Base-by-base conservation (phyloP, 1,140 invertebrate genomes). In the Nylanderia fulva region DNA sequence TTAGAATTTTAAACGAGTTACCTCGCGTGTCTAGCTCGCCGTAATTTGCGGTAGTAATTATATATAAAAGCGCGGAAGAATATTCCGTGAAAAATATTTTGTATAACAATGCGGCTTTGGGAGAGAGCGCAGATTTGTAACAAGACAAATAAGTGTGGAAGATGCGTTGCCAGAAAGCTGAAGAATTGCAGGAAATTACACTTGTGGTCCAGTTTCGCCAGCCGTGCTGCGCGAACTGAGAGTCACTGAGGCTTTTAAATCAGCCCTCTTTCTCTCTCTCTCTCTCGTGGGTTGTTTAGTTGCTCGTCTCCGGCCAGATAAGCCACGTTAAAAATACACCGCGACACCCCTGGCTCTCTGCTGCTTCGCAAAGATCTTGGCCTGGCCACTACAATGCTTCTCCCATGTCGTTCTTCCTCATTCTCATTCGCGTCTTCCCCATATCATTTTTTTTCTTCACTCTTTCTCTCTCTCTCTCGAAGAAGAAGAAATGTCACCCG, bases 311-410 rank as follows among this genome's bases (percentile, higher is more conserved):
- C 21, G 58, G 45, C 9, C 84, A 85, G 84, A 87, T 86, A 85
- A 85, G 66, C 86, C 84, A 66, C 18, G 86, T 87, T 87, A 87
- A 87, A 87, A 87, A 87, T 87, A 87, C 84, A 85, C 33, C 54
- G 27, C 29, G 45, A 60, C 54, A 66, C 45, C 36, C 36, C 63
- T 64, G 33, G 45, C 83, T 71, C 66, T 48, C 64, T n/a, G n/a
- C 58, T 52, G 42, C 72, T 64, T 52, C 58, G 45, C n/a, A 5
- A 76, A 69, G 77, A 82, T 85, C 64, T 56, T 54, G 64, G 77
- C 18, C 68, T 48, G 18, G 69, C 39, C 54, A 75, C 56, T 83
- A 83, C 69, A 83, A 76, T 83, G 39, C 79, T 83, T 60, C 15
- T 76, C n/a, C n/a, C 69, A 60, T 45, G 79, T 3, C 36, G 39